Conservation (phyloP, 2,888 invertebrate genomes). For the Conomelus anceps region DNA sequence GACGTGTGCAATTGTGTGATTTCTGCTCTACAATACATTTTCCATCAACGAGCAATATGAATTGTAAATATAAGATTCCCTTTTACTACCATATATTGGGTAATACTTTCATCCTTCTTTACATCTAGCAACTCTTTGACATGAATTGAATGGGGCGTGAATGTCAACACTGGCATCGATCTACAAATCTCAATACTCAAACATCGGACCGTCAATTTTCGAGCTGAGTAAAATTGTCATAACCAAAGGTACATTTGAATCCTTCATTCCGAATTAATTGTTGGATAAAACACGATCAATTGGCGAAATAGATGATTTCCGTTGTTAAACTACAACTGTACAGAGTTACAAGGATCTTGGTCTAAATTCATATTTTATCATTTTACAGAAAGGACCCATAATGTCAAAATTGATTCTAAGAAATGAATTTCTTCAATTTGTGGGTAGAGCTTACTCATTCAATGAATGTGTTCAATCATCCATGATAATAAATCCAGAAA, state of each 20-base stretch:
- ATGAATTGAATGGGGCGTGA: neutral
- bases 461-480: too few species aligned
- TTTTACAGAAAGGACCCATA: too few species aligned
- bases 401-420: too few species aligned
- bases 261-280: too few species aligned
- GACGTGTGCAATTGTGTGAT: neutral
- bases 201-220: neutral
- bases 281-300: too few species aligned
- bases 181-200: neutral
- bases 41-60: neutral
- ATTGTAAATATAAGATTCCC: neutral
- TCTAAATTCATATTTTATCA: too few species aligned
- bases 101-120: neutral
- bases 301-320: too few species aligned
- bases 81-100: neutral
- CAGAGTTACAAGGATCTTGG: too few species aligned
- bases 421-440: too few species aligned
- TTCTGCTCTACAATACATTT: neutral
- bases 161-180: neutral
- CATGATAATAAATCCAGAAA: too few species aligned
- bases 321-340: too few species aligned
- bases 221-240: neutral
- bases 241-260: neutral
- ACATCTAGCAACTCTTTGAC: neutral
- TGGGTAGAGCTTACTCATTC: too few species aligned